phyloP scores from a whole-genome alignment of 2,113 vertebrate species.

The Corythaixoides concolor region DNA sequence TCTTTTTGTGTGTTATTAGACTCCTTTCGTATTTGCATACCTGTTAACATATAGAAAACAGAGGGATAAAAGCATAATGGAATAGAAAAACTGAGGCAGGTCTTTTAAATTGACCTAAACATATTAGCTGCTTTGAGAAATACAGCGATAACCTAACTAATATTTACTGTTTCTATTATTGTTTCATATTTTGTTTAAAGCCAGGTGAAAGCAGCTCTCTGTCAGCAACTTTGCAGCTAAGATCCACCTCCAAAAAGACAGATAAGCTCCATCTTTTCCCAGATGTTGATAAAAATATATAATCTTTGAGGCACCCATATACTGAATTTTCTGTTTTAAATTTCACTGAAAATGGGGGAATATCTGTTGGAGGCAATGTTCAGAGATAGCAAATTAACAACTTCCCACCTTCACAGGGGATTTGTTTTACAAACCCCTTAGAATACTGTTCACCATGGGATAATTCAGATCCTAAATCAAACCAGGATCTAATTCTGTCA shows the following conservation, averaged over 20 bases:
- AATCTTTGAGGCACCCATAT: not conserved
- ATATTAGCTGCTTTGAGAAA: not conserved
- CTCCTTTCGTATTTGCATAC: not conserved
- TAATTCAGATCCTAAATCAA: not conserved
- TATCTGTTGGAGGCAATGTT: not conserved
- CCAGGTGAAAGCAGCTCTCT: not conserved
- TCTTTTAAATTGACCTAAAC: not conserved
- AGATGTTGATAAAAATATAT: not conserved
- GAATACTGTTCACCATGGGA: not conserved
- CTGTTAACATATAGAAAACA: not conserved
- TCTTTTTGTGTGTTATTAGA: not conserved
- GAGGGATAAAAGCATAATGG: not conserved
- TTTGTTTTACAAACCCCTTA: not conserved
- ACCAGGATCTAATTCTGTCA: not conserved
- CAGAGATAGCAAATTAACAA: not conserved
- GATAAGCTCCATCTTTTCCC: not conserved
- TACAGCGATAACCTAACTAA: not conserved
- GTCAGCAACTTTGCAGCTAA: not conserved
- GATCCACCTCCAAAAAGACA: not conserved
- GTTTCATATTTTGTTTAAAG: not conserved
- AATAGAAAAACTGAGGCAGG: not conserved
- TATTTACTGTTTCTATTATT: not conserved
- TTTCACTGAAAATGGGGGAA: not conserved
- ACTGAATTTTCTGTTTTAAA: not conserved
- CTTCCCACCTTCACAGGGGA: not conserved